Conservation (phyloP, 2,113 vertebrate species). For the Naja naja region DNA sequence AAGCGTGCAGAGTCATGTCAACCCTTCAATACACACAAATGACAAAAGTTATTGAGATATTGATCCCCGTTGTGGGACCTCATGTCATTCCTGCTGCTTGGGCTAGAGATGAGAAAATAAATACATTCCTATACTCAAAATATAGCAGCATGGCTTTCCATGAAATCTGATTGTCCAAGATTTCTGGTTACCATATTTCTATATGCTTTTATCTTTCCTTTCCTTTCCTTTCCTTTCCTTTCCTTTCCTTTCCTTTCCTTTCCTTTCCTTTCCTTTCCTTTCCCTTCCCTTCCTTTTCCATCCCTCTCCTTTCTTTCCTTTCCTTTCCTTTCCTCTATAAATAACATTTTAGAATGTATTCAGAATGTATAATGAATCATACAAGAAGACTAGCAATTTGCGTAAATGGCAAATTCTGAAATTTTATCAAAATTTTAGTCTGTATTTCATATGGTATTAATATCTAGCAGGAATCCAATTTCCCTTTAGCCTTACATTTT, state of each 20-base stretch:
- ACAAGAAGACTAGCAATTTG: neutral
- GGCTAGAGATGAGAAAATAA: neutral
- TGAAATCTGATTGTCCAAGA: neutral
- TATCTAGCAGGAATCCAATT: neutral
- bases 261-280: too few species aligned
- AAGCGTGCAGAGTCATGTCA: neutral
- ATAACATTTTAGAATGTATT: neutral
- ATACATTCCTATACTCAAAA: neutral
- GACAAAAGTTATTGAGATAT: neutral
- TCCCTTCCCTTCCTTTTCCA: accelerated
- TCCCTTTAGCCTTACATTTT: neutral
- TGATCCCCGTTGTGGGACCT: neutral
- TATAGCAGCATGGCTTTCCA: neutral
- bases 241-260: neutral
- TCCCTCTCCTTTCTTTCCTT: too few species aligned
- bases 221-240: neutral
- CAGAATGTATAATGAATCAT: neutral
- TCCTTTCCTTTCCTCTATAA: neutral
- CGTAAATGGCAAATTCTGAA: neutral
- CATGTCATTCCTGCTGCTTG: too few species aligned
- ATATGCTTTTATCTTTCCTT: neutral
- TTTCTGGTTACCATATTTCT: neutral
- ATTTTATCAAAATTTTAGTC: neutral
- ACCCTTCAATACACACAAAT: neutral
- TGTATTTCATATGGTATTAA: neutral